Percentiles rank a stretch among this genome's conserved stretches.
These are phyloP conservation scores for Diloba caeruleocephala DNA, from an alignment of 2,888 invertebrate genomes.

Conservation along the genomic window DNA sequence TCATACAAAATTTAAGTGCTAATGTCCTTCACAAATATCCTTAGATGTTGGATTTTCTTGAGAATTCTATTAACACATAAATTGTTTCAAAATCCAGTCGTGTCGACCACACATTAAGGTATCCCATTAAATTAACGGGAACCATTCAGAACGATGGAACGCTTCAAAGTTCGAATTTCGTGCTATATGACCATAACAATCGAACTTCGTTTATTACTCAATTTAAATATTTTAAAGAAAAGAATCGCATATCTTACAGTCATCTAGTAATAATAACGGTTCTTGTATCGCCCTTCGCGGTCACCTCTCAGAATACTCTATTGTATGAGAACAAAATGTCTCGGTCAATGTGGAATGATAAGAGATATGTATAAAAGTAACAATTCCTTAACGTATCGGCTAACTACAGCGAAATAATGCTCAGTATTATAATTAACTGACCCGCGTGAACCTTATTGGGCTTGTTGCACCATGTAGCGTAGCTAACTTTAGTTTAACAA, in stretches of 20 bases:
- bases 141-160: slow-evolving; percentile 61
- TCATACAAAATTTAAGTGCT: slow-evolving; percentile 28
- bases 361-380: slow-evolving; percentile 62
- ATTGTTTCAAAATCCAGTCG: slow-evolving; percentile 65
- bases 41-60: slow-evolving; percentile 35
- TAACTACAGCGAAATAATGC: slow-evolving; percentile 65
- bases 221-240: slow-evolving; percentile 71
- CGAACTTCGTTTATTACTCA: slow-evolving; percentile 69
- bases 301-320: slow-evolving; percentile 45
- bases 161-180: slow-evolving; percentile 67
- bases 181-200: slow-evolving; percentile 78
- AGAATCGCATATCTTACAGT: slow-evolving; percentile 64
- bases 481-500: slow-evolving; percentile 23
- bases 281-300: slow-evolving; percentile 42
- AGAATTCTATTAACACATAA: slow-evolving; percentile 53
- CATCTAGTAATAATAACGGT: slow-evolving; percentile 53
- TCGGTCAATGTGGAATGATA: slow-evolving; percentile 53
- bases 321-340: slow-evolving; percentile 48
- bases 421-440: slow-evolving; percentile 73
- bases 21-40: slow-evolving; percentile 35
- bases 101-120: slow-evolving; percentile 81
- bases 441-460: slow-evolving; percentile 61
- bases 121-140: slow-evolving; percentile 81
- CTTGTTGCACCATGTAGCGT: slow-evolving; percentile 37
- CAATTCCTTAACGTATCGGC: slow-evolving; percentile 63